A percentile compares a stretch with the other conserved stretches of the same genome.
These are phyloP conservation scores for Streptopelia turtur DNA, from an alignment of 2,797 vertebrate species.

Conservation along the genomic window DNA sequence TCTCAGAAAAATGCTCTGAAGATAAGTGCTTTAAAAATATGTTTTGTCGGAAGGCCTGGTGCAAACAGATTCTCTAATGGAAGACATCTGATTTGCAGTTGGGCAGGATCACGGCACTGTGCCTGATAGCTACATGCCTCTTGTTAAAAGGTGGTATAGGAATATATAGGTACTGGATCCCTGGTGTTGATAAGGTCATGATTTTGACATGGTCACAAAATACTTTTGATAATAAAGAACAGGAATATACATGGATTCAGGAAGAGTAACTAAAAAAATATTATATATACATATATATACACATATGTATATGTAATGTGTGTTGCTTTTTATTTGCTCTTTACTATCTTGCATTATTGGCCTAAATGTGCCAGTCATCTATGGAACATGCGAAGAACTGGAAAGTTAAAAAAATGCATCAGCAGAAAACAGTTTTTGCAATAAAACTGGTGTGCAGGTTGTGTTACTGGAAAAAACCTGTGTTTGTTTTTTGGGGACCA, in stretches of 20 bases:
- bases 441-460: background rate
- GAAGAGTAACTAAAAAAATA: background rate
- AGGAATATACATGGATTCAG: background rate
- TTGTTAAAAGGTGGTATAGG: background rate
- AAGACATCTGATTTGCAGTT: background rate
- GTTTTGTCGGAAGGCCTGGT: background rate
- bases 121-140: background rate
- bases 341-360: background rate
- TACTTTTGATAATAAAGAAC: background rate
- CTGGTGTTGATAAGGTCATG: background rate
- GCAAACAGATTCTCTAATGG: background rate
- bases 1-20: background rate
- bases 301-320: too few species aligned
- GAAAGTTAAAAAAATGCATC: background rate
- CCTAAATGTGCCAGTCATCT: background rate
- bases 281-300: too few species aligned
- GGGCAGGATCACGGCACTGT: background rate
- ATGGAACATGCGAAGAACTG: background rate
- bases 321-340: background rate
- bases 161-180: background rate
- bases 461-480: background rate
- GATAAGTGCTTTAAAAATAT: background rate
- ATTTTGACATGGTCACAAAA: background rate
- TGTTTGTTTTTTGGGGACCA: background rate
- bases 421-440: background rate